Evolutionary conservation across 2,888 invertebrate genomes (phyloP).

Genomic region (Leptodirus hochenwartii): DNA sequence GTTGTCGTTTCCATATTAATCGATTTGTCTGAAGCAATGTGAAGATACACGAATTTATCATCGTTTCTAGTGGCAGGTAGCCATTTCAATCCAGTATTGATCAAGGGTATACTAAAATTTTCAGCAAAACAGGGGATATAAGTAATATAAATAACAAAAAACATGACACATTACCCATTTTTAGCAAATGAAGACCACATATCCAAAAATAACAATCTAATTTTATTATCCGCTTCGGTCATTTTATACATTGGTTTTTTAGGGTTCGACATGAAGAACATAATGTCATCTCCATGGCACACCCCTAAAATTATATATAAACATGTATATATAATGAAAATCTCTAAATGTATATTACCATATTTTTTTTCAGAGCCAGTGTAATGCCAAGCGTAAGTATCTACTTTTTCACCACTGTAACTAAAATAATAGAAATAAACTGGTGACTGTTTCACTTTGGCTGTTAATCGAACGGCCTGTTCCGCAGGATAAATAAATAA

Average conservation of each 20-base stretch:
- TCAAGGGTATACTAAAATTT: too few species aligned
- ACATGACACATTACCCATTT: conserved; percentile 41
- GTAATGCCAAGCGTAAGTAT: conserved; percentile 7
- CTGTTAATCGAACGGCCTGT: conserved; percentile 8
- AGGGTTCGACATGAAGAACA: conserved; percentile 27
- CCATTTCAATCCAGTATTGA: too few species aligned
- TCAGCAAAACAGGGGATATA: too few species aligned
- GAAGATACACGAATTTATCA: too few species aligned
- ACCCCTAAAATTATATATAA: conserved; percentile 40
- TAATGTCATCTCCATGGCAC: conserved; percentile 41
- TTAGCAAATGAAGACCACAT: conserved; percentile 35
- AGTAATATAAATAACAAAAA: too few species aligned
- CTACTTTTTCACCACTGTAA: conserved; percentile 8
- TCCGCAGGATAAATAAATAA: conserved; percentile 9
- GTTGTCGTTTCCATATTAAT: conserved; percentile 27
- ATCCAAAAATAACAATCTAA: conserved; percentile 33
- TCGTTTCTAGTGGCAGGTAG: too few species aligned
- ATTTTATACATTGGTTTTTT: conserved; percentile 21
- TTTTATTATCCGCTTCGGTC: conserved; percentile 28
- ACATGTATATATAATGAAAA: too few species aligned
- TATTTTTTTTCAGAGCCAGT: conserved; percentile 8
- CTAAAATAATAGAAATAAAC: conserved; percentile 11
- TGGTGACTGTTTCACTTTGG: conserved; percentile 10
- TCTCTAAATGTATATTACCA: too few species aligned
- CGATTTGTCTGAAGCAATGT: conserved; percentile 30